Evolutionary conservation across 2,888 invertebrate genomes (phyloP).

Genomic region (Drosophila rellima): DNA sequence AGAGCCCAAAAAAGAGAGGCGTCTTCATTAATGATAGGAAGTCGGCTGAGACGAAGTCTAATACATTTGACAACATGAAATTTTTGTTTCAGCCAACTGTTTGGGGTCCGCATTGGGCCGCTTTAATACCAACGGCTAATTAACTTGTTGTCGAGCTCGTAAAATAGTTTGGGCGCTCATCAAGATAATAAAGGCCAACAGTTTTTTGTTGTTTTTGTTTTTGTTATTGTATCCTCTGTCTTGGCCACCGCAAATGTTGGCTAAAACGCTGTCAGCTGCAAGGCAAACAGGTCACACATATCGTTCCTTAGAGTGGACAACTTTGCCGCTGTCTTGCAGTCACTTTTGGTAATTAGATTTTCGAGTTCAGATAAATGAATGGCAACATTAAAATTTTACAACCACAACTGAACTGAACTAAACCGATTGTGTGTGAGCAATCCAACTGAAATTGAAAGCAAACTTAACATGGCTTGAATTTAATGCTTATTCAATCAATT

Average conservation of each 20-base stretch:
- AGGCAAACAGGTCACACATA: slow-evolving; percentile 31
- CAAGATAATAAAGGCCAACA: slow-evolving; percentile 70
- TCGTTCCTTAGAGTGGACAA: slow-evolving; percentile 16
- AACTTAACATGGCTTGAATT: slow-evolving; percentile 22
- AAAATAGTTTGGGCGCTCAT: slow-evolving; percentile 79
- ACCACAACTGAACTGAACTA: slow-evolving; percentile 48
- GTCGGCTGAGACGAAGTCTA: slow-evolving; percentile 31
- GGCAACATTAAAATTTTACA: slow-evolving; percentile 81
- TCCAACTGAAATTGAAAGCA: slow-evolving; percentile 58
- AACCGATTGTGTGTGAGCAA: slow-evolving; percentile 30
- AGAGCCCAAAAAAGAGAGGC: slow-evolving; percentile 36
- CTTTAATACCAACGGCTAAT: slow-evolving; percentile 77
- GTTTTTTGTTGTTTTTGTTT: slow-evolving; percentile 45
- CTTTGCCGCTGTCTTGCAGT: slow-evolving; percentile 60
- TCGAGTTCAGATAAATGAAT: slow-evolving; percentile 76
- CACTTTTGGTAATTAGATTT: slow-evolving; percentile 80
- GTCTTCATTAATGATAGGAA: slow-evolving; percentile 70
- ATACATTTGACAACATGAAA: slow-evolving; percentile 73
- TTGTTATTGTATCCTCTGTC: slow-evolving; percentile 8
- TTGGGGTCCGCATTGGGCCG: slow-evolving; percentile 43
- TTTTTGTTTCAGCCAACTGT: slow-evolving; percentile 67
- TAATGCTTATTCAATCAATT: slow-evolving; percentile 70
- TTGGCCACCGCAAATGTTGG: slow-evolving; percentile 39
- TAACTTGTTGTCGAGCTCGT: slow-evolving; percentile 81
- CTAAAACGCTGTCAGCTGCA: slow-evolving; percentile 59